These are phyloP conservation scores for Damaliscus lunatus DNA, from an alignment of 2,113 vertebrate genomes.

Conservation along the genomic window DNA sequence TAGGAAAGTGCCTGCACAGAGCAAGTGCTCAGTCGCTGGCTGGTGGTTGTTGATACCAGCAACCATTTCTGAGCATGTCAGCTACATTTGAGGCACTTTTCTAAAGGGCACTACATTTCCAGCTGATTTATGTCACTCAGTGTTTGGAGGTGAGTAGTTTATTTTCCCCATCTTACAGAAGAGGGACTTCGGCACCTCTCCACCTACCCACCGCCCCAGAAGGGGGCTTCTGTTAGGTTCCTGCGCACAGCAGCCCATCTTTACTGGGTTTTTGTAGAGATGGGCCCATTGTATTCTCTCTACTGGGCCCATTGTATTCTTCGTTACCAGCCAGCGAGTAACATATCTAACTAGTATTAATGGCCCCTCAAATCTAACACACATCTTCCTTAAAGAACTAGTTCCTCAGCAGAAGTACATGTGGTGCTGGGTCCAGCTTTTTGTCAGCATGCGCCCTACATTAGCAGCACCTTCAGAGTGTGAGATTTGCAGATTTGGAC, in stretches of 20 bases:
- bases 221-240: neutral
- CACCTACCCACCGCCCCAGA: too few relatives aligned
- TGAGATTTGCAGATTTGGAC: constrained; percentile 2
- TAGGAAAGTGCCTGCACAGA: neutral
- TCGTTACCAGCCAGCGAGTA: neutral
- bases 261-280: neutral
- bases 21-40: neutral
- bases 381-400: neutral
- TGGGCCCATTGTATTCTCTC: neutral
- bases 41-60: neutral
- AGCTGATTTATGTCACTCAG: neutral
- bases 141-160: too few relatives aligned
- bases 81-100: neutral
- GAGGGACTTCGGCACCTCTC: rapidly evolving
- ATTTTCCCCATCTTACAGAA: neutral
- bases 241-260: neutral
- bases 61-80: neutral
- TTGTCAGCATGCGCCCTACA: neutral
- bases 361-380: neutral
- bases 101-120: neutral
- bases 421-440: neutral
- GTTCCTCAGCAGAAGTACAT: neutral
- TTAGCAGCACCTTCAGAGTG: neutral
- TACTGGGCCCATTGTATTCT: neutral
- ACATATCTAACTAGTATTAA: neutral